A percentile compares a stretch with the other conserved stretches of the same genome.
Evolutionary conservation across 2,888 invertebrate genomes (phyloP).

Genomic region (Steinernema hermaphroditum): DNA sequence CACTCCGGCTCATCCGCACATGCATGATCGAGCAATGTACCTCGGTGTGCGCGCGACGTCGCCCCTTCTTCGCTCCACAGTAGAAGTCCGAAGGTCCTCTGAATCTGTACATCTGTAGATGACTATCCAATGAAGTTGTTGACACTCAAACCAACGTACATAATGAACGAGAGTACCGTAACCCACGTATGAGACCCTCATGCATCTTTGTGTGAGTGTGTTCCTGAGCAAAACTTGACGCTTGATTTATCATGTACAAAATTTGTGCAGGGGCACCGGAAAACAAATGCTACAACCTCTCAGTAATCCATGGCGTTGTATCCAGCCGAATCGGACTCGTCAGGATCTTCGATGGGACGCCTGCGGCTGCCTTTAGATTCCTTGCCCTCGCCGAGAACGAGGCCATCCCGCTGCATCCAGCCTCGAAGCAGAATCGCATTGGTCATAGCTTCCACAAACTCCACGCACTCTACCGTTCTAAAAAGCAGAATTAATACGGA

Average conservation of each 20-base stretch:
- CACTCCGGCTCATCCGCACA: conserved; percentile 59
- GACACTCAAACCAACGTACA: neutral
- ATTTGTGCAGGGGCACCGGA: no score
- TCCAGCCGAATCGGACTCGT: conserved; percentile 7
- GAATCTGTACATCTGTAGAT: neutral
- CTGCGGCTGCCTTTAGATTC: neutral
- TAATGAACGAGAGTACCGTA: no score
- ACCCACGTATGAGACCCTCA: no score
- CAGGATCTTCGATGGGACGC: neutral
- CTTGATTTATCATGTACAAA: no score
- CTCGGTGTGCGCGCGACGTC: conserved; percentile 43
- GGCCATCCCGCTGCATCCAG: neutral
- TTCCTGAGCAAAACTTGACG: no score
- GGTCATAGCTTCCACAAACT: neutral
- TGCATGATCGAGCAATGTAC: conserved; percentile 64
- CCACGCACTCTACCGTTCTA: neutral
- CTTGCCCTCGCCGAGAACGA: neutral
- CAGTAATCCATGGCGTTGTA: conserved; percentile 14
- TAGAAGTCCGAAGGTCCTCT: neutral
- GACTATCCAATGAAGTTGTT: neutral
- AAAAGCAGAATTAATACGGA: neutral
- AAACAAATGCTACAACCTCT: neutral
- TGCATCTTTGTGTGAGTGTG: no score
- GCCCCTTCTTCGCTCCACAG: neutral
- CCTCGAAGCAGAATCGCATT: conserved; percentile 1